These are phyloP conservation scores for Parazoanthus atlanticus DNA, from an alignment of 92 coral and sea anemone genomes.

Conservation along the genomic window DNA sequence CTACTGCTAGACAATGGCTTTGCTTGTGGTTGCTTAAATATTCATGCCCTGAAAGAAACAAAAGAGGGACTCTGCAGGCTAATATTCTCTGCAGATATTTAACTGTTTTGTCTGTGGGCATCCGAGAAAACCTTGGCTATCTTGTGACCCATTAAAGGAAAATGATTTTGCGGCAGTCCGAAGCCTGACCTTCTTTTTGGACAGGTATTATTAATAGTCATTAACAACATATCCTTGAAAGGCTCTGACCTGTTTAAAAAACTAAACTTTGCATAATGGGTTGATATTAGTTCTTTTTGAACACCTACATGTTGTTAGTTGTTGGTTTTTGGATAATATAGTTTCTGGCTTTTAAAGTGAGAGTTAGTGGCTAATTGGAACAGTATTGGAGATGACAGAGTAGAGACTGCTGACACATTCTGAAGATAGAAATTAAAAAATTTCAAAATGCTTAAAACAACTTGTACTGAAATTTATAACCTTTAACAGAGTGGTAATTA, in stretches of 20 bases:
- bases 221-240: neutral
- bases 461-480: neutral
- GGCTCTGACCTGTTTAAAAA: neutral
- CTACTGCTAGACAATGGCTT: constrained; percentile 50
- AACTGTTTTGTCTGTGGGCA: constrained; percentile 27
- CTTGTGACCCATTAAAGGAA: constrained; percentile 39
- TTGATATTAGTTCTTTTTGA: neutral
- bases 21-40: constrained; percentile 74
- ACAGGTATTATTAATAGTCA: constrained; percentile 1
- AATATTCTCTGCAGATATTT: neutral
- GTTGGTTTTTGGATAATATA: neutral
- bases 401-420: neutral
- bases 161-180: neutral
- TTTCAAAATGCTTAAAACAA: neutral
- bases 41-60: constrained; percentile 49
- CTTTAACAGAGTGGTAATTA: neutral
- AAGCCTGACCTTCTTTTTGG: neutral
- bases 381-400: neutral
- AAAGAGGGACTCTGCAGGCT: constrained; percentile 24
- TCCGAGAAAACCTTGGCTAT: constrained; percentile 5
- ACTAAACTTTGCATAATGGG: neutral
- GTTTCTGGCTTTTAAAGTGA: neutral
- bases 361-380: neutral
- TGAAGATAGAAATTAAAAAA: neutral
- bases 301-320: neutral